A percentile compares a stretch with the other conserved stretches of the same genome.
These are phyloP conservation scores for Zaprionus nigranus DNA, from an alignment of 1,140 invertebrate genomes.

Conservation along the genomic window DNA sequence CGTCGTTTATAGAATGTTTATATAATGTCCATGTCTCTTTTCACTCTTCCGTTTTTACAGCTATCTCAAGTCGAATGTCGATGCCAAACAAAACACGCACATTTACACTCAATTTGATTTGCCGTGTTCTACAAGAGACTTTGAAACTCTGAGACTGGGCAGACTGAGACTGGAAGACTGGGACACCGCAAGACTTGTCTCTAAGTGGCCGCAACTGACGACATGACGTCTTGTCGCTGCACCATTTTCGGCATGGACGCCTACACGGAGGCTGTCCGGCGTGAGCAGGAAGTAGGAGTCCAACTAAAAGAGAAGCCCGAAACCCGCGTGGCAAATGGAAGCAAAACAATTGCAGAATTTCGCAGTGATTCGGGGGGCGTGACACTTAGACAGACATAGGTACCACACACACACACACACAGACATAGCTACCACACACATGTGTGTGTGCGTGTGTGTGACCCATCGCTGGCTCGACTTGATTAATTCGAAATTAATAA, in stretches of 20 bases:
- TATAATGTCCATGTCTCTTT: neutral
- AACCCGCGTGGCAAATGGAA: neutral
- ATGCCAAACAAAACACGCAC: neutral
- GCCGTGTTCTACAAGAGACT: slow-evolving; percentile 11
- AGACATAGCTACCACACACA: neutral
- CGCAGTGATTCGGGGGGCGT: slow-evolving; percentile 31
- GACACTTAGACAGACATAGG: neutral
- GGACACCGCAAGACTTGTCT: slow-evolving; percentile 29
- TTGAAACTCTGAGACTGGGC: neutral
- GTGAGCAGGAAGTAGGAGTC: slow-evolving; percentile 63
- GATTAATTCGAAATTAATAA: slow-evolving; percentile 81
- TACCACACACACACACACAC: neutral
- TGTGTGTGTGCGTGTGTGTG: neutral
- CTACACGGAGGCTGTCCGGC: slow-evolving; percentile 40
- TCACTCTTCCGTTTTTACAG: no score
- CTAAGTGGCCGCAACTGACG: slow-evolving; percentile 46
- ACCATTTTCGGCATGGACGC: slow-evolving; percentile 70
- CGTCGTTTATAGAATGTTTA: no score
- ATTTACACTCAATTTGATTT: slow-evolving; percentile 34
- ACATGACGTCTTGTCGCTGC: slow-evolving; percentile 50
- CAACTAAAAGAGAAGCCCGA: neutral
- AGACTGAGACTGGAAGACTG: slow-evolving; percentile 1
- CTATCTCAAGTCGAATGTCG: neutral
- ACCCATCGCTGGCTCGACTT: slow-evolving; percentile 53
- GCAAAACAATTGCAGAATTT: slow-evolving; percentile 40